phyloP scores from a whole-genome alignment of 2,797 vertebrate genomes.

The Lepidocolaptes lacrymiger region DNA sequence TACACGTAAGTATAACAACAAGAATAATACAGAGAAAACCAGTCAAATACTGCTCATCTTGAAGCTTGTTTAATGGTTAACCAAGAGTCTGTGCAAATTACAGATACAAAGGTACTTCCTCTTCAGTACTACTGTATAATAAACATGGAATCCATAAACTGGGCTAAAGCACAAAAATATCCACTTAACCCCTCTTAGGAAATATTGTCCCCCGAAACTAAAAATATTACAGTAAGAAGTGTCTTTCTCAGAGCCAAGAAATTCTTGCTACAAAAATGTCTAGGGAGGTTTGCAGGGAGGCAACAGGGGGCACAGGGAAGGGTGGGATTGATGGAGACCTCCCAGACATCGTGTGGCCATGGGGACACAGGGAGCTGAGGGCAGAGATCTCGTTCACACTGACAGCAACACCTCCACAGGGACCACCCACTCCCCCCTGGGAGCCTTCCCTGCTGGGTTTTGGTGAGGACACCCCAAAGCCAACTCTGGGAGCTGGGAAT shows the following conservation, averaged over 20 bases:
- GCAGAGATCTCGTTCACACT: neutral
- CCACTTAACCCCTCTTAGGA: slow-evolving; percentile 77
- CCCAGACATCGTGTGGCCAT: neutral
- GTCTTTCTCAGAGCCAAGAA: slow-evolving; percentile 76
- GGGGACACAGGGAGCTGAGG: neutral
- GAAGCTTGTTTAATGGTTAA: slow-evolving; percentile 76
- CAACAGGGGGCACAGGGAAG: neutral
- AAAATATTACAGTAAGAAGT: slow-evolving; percentile 81
- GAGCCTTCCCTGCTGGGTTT: slow-evolving; percentile 15
- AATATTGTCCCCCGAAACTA: slow-evolving; percentile 76
- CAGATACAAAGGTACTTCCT: slow-evolving; percentile 80
- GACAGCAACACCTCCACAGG: neutral
- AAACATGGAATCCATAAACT: slow-evolving; percentile 80
- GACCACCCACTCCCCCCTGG: neutral
- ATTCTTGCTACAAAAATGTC: slow-evolving; percentile 79
- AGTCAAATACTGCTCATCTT: slow-evolving; percentile 76
- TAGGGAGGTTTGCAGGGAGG: slow-evolving; percentile 52
- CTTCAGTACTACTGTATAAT: slow-evolving; percentile 76
- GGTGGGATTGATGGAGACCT: neutral
- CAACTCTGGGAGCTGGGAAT: neutral
- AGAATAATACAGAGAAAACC: slow-evolving; percentile 83
- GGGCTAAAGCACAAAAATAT: slow-evolving; percentile 82
- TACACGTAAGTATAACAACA: slow-evolving; percentile 77
- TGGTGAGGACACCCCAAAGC: neutral
- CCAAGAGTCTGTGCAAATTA: slow-evolving; percentile 78